Evolutionary conservation across 1,140 invertebrate genomes (phyloP).

Genomic region (Sitobion miscanthi): DNA sequence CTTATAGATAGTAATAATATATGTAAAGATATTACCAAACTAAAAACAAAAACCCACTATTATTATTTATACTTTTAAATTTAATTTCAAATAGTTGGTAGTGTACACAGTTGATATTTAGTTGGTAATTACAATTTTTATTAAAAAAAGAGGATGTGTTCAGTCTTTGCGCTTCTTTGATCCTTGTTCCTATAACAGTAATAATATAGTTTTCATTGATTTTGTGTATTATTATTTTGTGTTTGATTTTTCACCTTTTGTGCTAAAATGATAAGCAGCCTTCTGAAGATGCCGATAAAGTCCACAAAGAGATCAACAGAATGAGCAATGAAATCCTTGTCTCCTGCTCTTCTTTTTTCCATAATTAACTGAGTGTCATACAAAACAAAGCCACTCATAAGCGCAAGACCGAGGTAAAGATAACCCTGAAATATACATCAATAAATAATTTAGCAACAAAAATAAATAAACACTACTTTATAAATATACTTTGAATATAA

Average conservation of each 20-base stretch:
- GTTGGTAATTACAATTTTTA: constrained; percentile 41
- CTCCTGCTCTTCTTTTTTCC: constrained; percentile 87
- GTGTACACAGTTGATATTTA: constrained; percentile 30
- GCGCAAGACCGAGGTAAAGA: constrained; percentile 83
- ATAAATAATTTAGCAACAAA: not conserved
- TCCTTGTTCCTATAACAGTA: constrained; percentile 47
- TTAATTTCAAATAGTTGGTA: constrained; percentile 46
- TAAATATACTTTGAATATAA: constrained; percentile 79
- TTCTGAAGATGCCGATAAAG: constrained; percentile 88
- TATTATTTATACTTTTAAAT: constrained; percentile 45
- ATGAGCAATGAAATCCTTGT: constrained; percentile 90
- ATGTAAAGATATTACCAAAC: not conserved
- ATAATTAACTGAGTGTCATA: constrained; percentile 97
- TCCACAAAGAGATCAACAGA: constrained; percentile 91
- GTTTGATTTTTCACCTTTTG: constrained; percentile 74
- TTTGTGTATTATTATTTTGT: not conserved
- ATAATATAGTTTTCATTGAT: not conserved
- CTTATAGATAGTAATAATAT: constrained; percentile 37
- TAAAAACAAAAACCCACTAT: constrained; percentile 38
- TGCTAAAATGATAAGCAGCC: constrained; percentile 85
- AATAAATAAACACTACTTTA: not conserved
- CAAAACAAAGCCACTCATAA: constrained; percentile 94
- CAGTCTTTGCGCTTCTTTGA: constrained; percentile 55
- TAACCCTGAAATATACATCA: constrained; percentile 69
- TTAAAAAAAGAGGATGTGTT: not conserved